Conservation (phyloP, 2,888 invertebrate genomes). For the Hypselothyrea guttata region DNA sequence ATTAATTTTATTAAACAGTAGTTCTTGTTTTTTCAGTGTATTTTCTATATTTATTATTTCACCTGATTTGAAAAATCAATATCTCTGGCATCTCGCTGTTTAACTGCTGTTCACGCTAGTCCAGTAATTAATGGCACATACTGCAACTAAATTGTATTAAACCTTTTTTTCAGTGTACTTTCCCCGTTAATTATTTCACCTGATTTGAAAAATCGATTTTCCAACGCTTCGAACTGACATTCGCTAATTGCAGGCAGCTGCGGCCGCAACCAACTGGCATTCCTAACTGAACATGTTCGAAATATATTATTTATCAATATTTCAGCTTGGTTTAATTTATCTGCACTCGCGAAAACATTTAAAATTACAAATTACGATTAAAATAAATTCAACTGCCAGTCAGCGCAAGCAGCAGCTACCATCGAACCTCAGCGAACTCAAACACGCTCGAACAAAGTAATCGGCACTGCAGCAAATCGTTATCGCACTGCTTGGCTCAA, state of each 20-base stretch:
- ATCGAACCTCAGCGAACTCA: too few relatives aligned
- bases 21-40: neutral
- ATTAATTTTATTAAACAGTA: too few relatives aligned
- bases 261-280: conserved; percentile 43
- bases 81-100: conserved; percentile 86
- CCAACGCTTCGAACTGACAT: conserved; percentile 28
- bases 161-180: neutral
- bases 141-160: conserved; percentile 33
- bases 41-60: conserved; percentile 42
- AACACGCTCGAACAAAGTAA: too few relatives aligned
- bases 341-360: conserved; percentile 2
- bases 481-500: too few relatives aligned
- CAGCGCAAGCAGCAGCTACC: too few relatives aligned
- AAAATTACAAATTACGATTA: conserved; percentile 4
- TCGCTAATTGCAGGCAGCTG: conserved; percentile 15
- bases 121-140: conserved; percentile 45
- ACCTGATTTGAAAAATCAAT: conserved; percentile 46
- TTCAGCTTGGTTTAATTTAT: neutral
- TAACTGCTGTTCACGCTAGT: neutral
- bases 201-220: conserved; percentile 51
- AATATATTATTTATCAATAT: neutral
- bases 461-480: too few relatives aligned
- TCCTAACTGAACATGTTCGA: conserved; percentile 20
- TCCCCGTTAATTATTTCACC: conserved; percentile 42
- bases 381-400: conserved; percentile 11